phyloP scores from a whole-genome alignment of 2,797 vertebrate species.

The Gambusia yucatana region DNA sequence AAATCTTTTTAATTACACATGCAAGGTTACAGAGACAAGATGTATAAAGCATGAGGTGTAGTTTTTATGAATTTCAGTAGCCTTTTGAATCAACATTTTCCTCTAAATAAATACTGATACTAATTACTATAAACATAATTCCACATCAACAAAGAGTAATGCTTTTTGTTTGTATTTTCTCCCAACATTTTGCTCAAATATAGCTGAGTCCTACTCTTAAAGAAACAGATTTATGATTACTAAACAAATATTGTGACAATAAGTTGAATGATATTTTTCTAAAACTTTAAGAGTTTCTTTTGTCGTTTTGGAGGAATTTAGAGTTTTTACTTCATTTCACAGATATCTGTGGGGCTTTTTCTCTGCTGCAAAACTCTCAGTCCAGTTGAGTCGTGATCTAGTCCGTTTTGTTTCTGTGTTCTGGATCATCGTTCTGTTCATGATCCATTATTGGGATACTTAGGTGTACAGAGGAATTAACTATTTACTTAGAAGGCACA shows the following conservation, averaged over 20 bases:
- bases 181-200: not conserved
- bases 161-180: not conserved
- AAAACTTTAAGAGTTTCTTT: not conserved
- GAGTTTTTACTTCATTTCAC: not conserved
- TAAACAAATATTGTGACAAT: not conserved
- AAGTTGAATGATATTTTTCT: not conserved
- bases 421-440: not conserved
- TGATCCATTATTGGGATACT: not conserved
- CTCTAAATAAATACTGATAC: not conserved
- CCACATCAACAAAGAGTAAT: not conserved
- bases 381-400: not conserved
- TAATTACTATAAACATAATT: not conserved
- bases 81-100: not conserved
- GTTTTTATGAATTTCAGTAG: not conserved
- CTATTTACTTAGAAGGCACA: not conserved
- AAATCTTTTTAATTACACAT: slow-evolving; percentile 43
- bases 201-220: not conserved
- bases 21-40: slow-evolving; percentile 20
- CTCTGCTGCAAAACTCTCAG: not conserved
- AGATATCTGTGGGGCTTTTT: not conserved
- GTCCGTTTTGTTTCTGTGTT: not conserved
- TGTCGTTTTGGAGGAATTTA: not conserved
- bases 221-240: not conserved
- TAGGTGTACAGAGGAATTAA: not conserved
- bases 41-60: slow-evolving; percentile 29